These are phyloP conservation scores for Myotis brandtii DNA, from an alignment of 2,113 vertebrate species.

Conservation along the genomic window DNA sequence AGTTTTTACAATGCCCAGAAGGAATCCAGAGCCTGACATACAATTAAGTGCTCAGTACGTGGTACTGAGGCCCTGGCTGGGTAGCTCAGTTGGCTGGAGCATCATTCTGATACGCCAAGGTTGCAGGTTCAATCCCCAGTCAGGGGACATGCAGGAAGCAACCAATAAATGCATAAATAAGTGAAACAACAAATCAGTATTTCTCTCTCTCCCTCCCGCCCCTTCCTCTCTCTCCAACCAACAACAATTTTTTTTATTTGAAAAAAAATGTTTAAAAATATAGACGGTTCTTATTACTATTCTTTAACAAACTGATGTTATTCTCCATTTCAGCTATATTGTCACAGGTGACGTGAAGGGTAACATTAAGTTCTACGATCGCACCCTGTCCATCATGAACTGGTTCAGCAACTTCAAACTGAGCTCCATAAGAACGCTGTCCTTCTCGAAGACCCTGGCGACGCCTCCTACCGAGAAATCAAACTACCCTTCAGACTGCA, in stretches of 20 bases:
- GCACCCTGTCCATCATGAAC: conserved; percentile 83
- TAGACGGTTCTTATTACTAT: accelerated
- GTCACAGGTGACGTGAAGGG: conserved; percentile 92
- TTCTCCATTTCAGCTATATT: conserved; percentile 86
- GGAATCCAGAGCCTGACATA: background rate
- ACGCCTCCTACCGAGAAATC: background rate
- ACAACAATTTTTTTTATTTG: background rate
- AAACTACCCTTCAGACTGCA: conserved; percentile 74
- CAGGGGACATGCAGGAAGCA: background rate
- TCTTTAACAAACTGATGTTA: accelerated
- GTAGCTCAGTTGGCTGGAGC: background rate
- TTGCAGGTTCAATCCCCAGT: background rate
- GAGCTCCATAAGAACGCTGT: conserved; percentile 90
- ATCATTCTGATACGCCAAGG: background rate
- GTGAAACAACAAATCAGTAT: background rate
- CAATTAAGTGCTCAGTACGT: accelerated
- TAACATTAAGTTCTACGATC: conserved; percentile 90
- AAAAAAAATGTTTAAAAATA: background rate
- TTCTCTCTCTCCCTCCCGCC: background rate
- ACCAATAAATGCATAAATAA: background rate
- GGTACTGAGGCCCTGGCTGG: background rate
- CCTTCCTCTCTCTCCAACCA: background rate
- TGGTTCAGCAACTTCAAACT: conserved; percentile 87
- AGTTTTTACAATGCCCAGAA: accelerated
- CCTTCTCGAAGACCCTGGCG: conserved; percentile 87